Base-by-base conservation (phyloP, 2,113 vertebrate genomes). In the Cathartes aura region DNA sequence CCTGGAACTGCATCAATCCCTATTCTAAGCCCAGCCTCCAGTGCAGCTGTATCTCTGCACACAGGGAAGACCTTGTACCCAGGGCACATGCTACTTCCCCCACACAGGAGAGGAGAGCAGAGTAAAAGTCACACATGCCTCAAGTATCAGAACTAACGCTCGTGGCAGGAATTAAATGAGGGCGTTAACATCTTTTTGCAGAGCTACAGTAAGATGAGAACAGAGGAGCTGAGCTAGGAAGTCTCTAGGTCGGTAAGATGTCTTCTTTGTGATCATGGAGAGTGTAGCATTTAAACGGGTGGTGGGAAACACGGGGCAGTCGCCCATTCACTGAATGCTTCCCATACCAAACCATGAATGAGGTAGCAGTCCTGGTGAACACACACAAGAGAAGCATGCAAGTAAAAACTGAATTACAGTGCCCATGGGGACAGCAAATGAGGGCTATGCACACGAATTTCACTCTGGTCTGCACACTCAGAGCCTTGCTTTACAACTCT, bases 1-100 rank as follows among this genome's bases (percentile, higher is more conserved):
- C 84, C 90, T 93, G 92, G 87, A 91, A 87, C 87, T 86, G 82
- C 79, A 91, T 93, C 92, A 94, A 70, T 84, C 81, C 64, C 38
- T 45, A 40, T 79, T 71, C 82, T 27, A 48, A 96, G 21, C 18
- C 43, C 83, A 68, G 42, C 76, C 81, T 73, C 64, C 56, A 59
- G 29, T 15, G 64, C 74, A 93, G 95, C 72, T 92, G 74, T 42
- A 38, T 73, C 70, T 73, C 55, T 40, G 47, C 12, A 12, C 56
- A 60, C 5, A 7, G 55, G 55, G 82, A 92, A 67, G 80, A 75
- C 58, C 60, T 34, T 8, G 3, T 72, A 45, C 22, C 15, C 10
- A 0, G 30, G 43, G 20, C 40, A 53, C 40, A 45, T 11, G 13
- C 16, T 22, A 15, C 40, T 82, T 89, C 52, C 50, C 52, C 22